phyloP scores from a whole-genome alignment of 37 sponge, comb jelly and placozoan species.

The Mnemiopsis leidyi region DNA sequence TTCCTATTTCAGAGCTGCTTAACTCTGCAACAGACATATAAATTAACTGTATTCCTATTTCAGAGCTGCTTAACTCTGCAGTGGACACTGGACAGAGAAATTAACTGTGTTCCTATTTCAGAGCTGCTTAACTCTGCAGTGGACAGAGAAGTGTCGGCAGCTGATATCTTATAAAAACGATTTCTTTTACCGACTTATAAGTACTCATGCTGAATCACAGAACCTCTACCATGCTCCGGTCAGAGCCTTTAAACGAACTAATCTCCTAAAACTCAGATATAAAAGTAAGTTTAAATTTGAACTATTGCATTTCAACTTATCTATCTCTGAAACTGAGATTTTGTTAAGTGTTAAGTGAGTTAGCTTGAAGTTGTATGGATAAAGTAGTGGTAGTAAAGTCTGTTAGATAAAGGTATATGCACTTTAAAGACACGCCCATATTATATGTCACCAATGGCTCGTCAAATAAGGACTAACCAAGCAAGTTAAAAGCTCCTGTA shows the following conservation, averaged over 20 bases:
- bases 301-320: too few species aligned
- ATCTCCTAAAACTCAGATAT: conserved; percentile 56
- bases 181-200: conserved; percentile 52
- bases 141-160: conserved; percentile 44
- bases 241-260: conserved; percentile 35
- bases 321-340: too few species aligned
- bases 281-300: conserved; percentile 35
- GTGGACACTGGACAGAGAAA: too few species aligned
- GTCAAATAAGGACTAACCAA: too few species aligned
- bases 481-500: too few species aligned
- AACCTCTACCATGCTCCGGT: conserved; percentile 55
- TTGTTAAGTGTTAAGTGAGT: too few species aligned
- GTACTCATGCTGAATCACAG: conserved; percentile 60
- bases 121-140: conserved; percentile 54
- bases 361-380: too few species aligned
- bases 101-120: conserved; percentile 21
- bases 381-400: too few species aligned
- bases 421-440: too few species aligned
- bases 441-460: too few species aligned
- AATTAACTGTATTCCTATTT: too few species aligned
- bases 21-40: conserved; percentile 10
- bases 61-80: conserved; percentile 42
- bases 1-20: conserved; percentile 50
- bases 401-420: too few species aligned
- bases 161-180: conserved; percentile 62